Evolutionary conservation across 53 echinoderm and acorn worm species (phyloP).

Genomic region (Echinarachnius parma): DNA sequence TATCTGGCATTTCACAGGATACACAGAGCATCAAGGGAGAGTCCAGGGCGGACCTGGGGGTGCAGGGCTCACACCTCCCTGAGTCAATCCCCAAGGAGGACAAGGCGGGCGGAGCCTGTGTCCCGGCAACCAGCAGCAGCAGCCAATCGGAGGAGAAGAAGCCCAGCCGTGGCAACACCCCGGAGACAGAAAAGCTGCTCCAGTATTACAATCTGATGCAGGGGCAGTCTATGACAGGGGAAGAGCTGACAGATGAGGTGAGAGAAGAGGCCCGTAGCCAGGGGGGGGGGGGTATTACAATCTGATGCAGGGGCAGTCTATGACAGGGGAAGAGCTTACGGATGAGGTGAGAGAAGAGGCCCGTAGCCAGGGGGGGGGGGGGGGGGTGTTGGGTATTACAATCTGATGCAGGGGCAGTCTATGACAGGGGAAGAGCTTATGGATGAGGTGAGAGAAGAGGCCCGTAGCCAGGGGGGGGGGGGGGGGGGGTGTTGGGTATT

Average conservation of each 20-base stretch:
- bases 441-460: too few species aligned
- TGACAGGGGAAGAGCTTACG: constrained; percentile 69
- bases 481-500: too few species aligned
- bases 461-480: too few species aligned
- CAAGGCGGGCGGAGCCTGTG: constrained; percentile 32
- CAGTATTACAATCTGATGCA: constrained; percentile 83
- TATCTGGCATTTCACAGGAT: too few species aligned
- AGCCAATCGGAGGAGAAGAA: constrained; percentile 12
- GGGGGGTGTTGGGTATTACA: neutral
- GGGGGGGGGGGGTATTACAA: too few species aligned
- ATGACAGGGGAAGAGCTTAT: too few species aligned
- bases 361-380: too few species aligned
- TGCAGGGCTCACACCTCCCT: constrained; percentile 15
- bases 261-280: constrained; percentile 6
- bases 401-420: too few species aligned
- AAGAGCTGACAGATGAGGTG: constrained; percentile 86
- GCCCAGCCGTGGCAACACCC: constrained; percentile 66
- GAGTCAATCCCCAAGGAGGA: constrained; percentile 36
- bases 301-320: constrained; percentile 85
- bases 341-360: constrained; percentile 70
- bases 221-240: constrained; percentile 75
- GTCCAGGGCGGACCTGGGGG: constrained; percentile 72
- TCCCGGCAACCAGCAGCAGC: constrained; percentile 6
- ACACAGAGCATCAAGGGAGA: constrained; percentile 88
- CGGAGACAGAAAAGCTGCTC: constrained; percentile 77